A percentile compares a stretch with the other conserved stretches of the same genome.
Evolutionary conservation across 1,140 invertebrate species (phyloP).

Genomic region (Drosophila navojoa): DNA sequence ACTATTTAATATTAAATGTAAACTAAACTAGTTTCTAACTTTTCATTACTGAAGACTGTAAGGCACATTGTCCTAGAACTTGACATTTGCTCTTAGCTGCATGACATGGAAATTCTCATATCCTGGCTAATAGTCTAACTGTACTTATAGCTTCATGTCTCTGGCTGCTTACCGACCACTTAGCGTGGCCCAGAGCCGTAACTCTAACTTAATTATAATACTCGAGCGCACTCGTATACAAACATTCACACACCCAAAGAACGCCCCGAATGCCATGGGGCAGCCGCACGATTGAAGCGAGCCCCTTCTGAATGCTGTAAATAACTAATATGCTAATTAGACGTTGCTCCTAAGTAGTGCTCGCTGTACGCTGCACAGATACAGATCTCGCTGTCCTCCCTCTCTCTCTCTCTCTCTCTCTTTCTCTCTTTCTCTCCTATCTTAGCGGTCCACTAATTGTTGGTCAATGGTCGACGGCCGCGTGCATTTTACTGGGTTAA

Average conservation of each 20-base stretch:
- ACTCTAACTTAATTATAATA: conserved; percentile 39
- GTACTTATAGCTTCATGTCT: background rate
- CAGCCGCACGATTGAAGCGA: conserved; percentile 17
- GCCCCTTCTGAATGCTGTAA: conserved; percentile 26
- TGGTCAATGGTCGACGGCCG: conserved; percentile 57
- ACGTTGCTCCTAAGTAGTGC: conserved; percentile 41
- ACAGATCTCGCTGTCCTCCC: conserved; percentile 41
- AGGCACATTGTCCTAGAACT: background rate
- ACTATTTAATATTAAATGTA: conserved; percentile 24
- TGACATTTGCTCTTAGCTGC: background rate
- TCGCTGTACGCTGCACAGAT: conserved; percentile 57
- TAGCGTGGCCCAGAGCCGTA: conserved; percentile 28
- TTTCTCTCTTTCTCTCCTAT: background rate
- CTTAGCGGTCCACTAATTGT: conserved; percentile 54
- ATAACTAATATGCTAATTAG: conserved; percentile 69
- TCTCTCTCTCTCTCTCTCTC: too few species aligned
- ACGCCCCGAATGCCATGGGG: conserved; percentile 27
- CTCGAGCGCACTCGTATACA: conserved; percentile 13
- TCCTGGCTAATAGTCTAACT: conserved; percentile 32
- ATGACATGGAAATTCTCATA: conserved; percentile 8
- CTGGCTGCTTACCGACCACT: conserved; percentile 24
- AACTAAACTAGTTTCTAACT: background rate
- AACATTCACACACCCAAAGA: conserved; percentile 45
- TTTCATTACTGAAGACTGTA: too few species aligned
- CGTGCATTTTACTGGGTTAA: conserved; percentile 70